Evolutionary conservation across 2,888 invertebrate genomes (phyloP), one percentile per base, ranked within the genome.

Genomic region (Erannis defoliaria): DNA sequence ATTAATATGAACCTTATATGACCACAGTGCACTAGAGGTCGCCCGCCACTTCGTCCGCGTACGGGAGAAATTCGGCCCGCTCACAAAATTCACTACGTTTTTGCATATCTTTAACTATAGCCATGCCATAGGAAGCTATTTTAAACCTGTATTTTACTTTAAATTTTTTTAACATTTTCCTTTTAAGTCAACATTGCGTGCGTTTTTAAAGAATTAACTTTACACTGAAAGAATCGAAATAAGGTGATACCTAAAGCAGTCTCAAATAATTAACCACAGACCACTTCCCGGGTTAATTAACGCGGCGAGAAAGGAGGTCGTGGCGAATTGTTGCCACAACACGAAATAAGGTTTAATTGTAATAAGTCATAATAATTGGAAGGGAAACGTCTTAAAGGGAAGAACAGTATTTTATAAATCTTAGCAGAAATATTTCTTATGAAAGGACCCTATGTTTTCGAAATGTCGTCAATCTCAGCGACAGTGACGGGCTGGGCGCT

Each of bases 261-360:
- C 55, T 62, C 60, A 67, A 69, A 70, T 72, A 72, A 61, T 67
- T 70, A 74, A 72, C 67, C 62, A 65, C 59, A 62, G 63, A 62
- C 66, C 64, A 67, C 72, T 75, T 71, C 64, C 69, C 64, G 55
- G 60, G 60, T 75, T 76, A 78, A 80, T 79, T 78, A 77, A 78
- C 69, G 60, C 70, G 60, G 60, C 40, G 62, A 48, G 68, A 71
- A 79, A 76, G 73, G 74, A 75, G 74, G 74, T 76, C 78, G 67
- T 48, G 60, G 56, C 65, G 38, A 66, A 54, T 64, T 65, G 66
- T 66, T 57, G 57, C 61, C 45, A 45, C 57, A 55, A 57, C 57
- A 55, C 38, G 50, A 35, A 49, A 55, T 65, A 53, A 54, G 48
- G 51, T 51, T 58, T 33, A 64, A 64, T 35, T 54, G 31, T 33